These are phyloP conservation scores for Dioctria rufipes DNA, from an alignment of 2,888 invertebrate species.

Conservation along the genomic window DNA sequence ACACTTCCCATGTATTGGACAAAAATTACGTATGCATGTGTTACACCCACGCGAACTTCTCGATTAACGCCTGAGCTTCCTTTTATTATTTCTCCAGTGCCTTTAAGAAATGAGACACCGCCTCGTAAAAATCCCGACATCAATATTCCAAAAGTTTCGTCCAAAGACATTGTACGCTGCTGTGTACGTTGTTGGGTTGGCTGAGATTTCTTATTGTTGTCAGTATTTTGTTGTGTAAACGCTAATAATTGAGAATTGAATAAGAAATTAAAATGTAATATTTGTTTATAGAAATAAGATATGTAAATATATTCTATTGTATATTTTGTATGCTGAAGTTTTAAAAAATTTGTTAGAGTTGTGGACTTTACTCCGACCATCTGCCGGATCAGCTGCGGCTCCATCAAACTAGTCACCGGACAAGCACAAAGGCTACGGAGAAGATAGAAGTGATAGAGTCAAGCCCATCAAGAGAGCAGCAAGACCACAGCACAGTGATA, in stretches of 20 bases:
- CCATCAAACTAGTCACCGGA: too few relatives aligned
- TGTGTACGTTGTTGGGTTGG: slow-evolving; percentile 55
- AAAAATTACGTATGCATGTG: slow-evolving; percentile 97
- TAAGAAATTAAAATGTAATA: too few relatives aligned
- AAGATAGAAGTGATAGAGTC: too few relatives aligned
- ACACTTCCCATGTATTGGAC: slow-evolving; percentile 93
- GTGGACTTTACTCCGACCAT: too few relatives aligned
- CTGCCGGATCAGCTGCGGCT: too few relatives aligned
- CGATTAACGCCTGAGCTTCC: slow-evolving; percentile 93
- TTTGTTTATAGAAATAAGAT: too few relatives aligned
- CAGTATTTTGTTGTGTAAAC: slow-evolving; percentile 83
- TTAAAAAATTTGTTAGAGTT: too few relatives aligned
- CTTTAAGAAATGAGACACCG: slow-evolving; percentile 94
- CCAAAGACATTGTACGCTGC: slow-evolving; percentile 79
- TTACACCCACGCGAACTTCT: slow-evolving; percentile 97
- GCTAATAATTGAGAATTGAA: slow-evolving; percentile 61
- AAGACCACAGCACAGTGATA: too few relatives aligned
- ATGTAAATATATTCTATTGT: too few relatives aligned
- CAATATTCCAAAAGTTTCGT: slow-evolving; percentile 91
- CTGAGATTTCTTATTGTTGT: slow-evolving; percentile 69
- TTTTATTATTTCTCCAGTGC: slow-evolving; percentile 95
- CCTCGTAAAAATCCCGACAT: slow-evolving; percentile 96
- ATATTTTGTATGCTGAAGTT: too few relatives aligned
- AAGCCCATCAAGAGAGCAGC: too few relatives aligned
- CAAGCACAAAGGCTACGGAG: too few relatives aligned